Conservation (phyloP, 2,888 invertebrate species). For the Anthophora plumipes region DNA sequence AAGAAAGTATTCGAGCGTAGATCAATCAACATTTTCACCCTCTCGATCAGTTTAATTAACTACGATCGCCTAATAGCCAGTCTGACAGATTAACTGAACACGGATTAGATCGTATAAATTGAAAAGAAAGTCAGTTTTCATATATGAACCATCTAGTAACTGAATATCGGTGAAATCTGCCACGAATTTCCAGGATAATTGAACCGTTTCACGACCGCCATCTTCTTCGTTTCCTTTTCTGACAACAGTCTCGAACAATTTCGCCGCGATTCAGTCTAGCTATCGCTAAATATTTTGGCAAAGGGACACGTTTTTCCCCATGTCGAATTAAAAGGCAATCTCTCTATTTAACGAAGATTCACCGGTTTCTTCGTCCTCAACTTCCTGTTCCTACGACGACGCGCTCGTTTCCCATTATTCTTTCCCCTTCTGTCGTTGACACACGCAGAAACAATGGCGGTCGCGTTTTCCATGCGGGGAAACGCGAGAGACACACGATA, state of each 20-base stretch:
- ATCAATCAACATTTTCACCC: conserved; percentile 33
- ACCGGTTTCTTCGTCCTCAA: too few species aligned
- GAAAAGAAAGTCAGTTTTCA: conserved; percentile 14
- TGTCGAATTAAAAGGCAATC: conserved; percentile 50
- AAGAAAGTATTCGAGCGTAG: background rate
- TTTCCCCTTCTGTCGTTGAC: background rate
- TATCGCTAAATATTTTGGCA: conserved; percentile 11
- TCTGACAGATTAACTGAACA: conserved; percentile 14
- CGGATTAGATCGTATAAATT: conserved; percentile 50
- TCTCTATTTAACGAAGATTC: conserved; percentile 15
- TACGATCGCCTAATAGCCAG: conserved; percentile 31
- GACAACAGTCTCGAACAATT: background rate
- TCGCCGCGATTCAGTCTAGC: conserved; percentile 2
- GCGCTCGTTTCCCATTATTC: background rate
- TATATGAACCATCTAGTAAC: background rate
- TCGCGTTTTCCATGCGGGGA: background rate
- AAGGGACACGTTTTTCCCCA: background rate
- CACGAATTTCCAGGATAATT: conserved; percentile 19
- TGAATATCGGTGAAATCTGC: background rate
- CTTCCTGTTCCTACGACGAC: background rate
- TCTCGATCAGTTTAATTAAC: conserved; percentile 33
- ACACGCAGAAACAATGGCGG: conserved; percentile 1
- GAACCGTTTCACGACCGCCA: background rate
- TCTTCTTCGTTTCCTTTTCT: background rate
- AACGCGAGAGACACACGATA: conserved; percentile 2